Percentiles rank a stretch among this genome's conserved stretches.
These are phyloP conservation scores for Amphibalanus amphitrite DNA, from an alignment of 1,140 invertebrate genomes.

Conservation along the genomic window DNA sequence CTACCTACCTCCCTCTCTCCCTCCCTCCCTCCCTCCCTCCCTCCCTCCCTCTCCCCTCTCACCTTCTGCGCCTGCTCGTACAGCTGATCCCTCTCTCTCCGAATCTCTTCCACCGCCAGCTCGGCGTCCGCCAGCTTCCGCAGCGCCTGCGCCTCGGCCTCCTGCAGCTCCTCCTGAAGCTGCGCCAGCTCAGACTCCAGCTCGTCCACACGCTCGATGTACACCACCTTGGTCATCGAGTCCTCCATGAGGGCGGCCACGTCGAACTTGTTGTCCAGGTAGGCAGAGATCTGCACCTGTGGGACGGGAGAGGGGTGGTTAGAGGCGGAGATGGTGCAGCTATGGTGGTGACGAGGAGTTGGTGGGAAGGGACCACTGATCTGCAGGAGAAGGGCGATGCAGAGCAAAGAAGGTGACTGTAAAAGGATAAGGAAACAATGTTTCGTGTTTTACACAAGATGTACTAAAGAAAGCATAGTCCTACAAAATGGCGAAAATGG, in stretches of 20 bases:
- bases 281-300: constrained; percentile 84
- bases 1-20: no score
- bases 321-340: no score
- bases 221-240: constrained; percentile 87
- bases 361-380: no score
- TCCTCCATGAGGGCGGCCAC: constrained; percentile 94
- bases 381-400: no score
- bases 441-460: no score
- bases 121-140: constrained; percentile 1
- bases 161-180: constrained; percentile 12
- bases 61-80: neutral
- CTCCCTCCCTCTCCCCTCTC: neutral
- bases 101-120: neutral
- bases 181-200: constrained; percentile 83
- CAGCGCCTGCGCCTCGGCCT: neutral
- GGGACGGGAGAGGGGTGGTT: neutral
- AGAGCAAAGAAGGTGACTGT: no score
- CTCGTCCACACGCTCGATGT: constrained; percentile 80
- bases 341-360: no score
- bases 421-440: no score
- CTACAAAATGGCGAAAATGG: no score
- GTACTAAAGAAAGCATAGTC: no score
- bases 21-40: neutral
- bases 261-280: constrained; percentile 96
- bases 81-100: neutral